Percentiles rank a stretch among this genome's conserved stretches.
These are phyloP conservation scores for Chionodraco myersi DNA, from an alignment of 2,113 vertebrate genomes.

Conservation along the genomic window DNA sequence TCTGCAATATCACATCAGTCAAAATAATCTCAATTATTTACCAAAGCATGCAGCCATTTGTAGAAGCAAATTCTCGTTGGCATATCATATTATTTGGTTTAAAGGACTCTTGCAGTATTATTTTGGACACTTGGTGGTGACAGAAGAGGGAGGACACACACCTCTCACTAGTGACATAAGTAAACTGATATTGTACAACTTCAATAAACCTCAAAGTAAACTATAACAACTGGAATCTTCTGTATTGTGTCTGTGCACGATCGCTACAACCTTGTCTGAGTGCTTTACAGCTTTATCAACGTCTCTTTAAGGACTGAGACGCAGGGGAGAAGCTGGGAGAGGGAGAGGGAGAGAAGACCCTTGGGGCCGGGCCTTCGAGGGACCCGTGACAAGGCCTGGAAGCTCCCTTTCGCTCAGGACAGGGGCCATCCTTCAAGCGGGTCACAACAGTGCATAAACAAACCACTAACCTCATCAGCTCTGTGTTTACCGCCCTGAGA, in stretches of 20 bases:
- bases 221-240: too few species aligned
- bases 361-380: conserved; percentile 29
- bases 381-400: conserved; percentile 35
- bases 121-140: too few species aligned
- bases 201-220: too few species aligned
- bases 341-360: conserved; percentile 36
- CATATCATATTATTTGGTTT: too few species aligned
- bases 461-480: conserved; percentile 77
- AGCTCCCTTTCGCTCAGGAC: conserved; percentile 57
- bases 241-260: not conserved
- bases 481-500: conserved; percentile 68
- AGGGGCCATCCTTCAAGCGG: conserved; percentile 74
- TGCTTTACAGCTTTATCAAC: conserved; percentile 36
- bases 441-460: conserved; percentile 78
- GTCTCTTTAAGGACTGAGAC: conserved; percentile 25
- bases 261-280: not conserved
- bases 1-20: too few species aligned
- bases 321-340: not conserved
- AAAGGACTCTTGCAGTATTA: too few species aligned
- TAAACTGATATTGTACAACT: too few species aligned
- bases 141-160: too few species aligned
- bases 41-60: too few species aligned
- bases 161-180: too few species aligned
- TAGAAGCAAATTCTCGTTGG: too few species aligned
- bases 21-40: too few species aligned